phyloP scores from a whole-genome alignment of 1,140 invertebrate species.

The Sitobion miscanthi region DNA sequence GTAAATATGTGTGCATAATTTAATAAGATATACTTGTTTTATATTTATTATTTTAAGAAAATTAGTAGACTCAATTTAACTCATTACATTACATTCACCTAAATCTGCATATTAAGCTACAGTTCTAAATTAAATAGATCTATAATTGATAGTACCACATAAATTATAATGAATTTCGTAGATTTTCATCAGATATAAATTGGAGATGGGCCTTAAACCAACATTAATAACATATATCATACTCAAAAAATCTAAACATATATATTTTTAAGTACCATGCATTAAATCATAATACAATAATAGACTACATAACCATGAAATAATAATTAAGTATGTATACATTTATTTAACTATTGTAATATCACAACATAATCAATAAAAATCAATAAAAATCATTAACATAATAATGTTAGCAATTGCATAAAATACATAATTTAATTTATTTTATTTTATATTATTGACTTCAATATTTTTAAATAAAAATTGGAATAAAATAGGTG shows the following conservation, averaged over 20 bases:
- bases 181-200: background rate
- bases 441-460: background rate
- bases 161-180: background rate
- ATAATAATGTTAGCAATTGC: background rate
- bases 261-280: background rate
- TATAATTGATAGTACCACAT: background rate
- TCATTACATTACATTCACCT: background rate
- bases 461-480: background rate
- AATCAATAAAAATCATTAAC: background rate
- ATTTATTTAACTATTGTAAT: slow-evolving; percentile 14
- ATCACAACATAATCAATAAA: background rate
- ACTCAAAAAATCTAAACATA: background rate
- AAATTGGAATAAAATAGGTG: background rate
- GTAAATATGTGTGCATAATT: background rate
- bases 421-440: background rate
- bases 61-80: background rate
- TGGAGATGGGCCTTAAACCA: background rate
- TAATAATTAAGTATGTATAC: slow-evolving; percentile 12
- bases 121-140: background rate
- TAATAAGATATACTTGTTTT: background rate
- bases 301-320: background rate
- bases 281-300: background rate
- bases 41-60: background rate
- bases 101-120: background rate
- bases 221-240: background rate